Evolutionary conservation across 92 coral and sea anemone genomes (phyloP), one percentile per base, ranked within the genome.

Genomic region (Epizoanthus stellaris): DNA sequence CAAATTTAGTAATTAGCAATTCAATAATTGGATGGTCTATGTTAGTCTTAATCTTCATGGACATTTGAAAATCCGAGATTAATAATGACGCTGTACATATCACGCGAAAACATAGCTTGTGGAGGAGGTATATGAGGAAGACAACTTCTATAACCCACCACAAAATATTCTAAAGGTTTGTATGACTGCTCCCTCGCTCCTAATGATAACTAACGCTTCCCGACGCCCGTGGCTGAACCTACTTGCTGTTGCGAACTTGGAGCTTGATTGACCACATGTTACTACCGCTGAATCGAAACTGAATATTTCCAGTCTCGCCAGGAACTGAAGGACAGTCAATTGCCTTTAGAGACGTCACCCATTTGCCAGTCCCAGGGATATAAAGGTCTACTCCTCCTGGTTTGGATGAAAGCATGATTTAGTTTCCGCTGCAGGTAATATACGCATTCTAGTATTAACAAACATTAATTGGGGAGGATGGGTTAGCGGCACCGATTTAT

Each of bases 231-330:
- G 1, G 39, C 1, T 38, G 8, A 25, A 84, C 97, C 75, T 66
- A 93, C 97, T 89, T 91, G 61, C 93, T 82, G 60, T 93, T 93
- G 65, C 94, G 91, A 56, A 91, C 92, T 73, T 93, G 97, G 30
- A 93, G 87, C 45, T 93, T 93, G 45, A 91, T 70, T 7, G 90
- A 93, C 97, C 94, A 93, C 34, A 74, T 69, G 56, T 87, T 87
- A 70, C 97, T 93, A 39, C 61, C 52, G 3, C 76, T 52, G 76
- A 93, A 93, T 45, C 93, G 73, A 67, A 93, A 77, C 67, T 93
- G 89, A 43, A 93, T 94, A 19, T 94, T 94, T 4, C 95, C 97
- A 2, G 76, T 69, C 67, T 59, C 62, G 9, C 97, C 97, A 23
- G 91, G 63, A 17, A 91, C 75, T 14, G 89, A 9, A 4, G 97